Percentiles rank a stretch among this genome's conserved stretches.
Conservation (phyloP, 1,140 invertebrate genomes). For the Carposina sasakii region DNA sequence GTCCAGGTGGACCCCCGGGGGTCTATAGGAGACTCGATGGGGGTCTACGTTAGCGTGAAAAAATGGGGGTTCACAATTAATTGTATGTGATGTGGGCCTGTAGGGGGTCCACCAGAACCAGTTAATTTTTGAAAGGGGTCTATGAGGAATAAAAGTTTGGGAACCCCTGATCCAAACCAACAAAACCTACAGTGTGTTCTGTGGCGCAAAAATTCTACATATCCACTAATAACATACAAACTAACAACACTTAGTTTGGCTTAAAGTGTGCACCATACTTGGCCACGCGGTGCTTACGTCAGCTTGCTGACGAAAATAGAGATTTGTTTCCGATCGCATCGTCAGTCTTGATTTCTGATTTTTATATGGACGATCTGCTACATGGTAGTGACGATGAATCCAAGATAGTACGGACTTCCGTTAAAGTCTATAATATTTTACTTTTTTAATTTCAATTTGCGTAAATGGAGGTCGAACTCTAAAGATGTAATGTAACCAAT, state of each 20-base stretch:
- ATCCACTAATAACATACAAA: slow-evolving; percentile 21
- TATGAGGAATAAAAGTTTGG: too few relatives aligned
- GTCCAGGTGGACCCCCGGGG: too few relatives aligned
- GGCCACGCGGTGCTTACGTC: slow-evolving; percentile 7
- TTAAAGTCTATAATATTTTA: background rate
- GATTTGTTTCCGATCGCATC: background rate
- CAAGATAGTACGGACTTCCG: background rate
- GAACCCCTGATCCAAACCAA: slow-evolving; percentile 11
- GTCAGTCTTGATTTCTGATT: background rate
- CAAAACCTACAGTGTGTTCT: slow-evolving; percentile 30
- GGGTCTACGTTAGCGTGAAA: too few relatives aligned
- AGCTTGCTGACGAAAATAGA: background rate
- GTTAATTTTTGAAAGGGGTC: too few relatives aligned
- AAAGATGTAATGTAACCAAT: background rate
- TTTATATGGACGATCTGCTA: background rate
- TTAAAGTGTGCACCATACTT: slow-evolving; percentile 10
- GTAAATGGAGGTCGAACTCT: background rate
- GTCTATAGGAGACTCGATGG: too few relatives aligned
- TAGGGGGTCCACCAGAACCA: too few relatives aligned
- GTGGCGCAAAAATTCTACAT: slow-evolving; percentile 20
- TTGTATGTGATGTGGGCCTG: too few relatives aligned
- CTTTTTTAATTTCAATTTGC: background rate
- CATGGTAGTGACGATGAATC: background rate
- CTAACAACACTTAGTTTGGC: slow-evolving; percentile 29
- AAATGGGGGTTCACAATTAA: too few relatives aligned